Percentiles rank a stretch among this genome's conserved stretches.
phyloP scores from a whole-genome alignment of 2,888 invertebrate genomes.

The Syrphus vitripennis region DNA sequence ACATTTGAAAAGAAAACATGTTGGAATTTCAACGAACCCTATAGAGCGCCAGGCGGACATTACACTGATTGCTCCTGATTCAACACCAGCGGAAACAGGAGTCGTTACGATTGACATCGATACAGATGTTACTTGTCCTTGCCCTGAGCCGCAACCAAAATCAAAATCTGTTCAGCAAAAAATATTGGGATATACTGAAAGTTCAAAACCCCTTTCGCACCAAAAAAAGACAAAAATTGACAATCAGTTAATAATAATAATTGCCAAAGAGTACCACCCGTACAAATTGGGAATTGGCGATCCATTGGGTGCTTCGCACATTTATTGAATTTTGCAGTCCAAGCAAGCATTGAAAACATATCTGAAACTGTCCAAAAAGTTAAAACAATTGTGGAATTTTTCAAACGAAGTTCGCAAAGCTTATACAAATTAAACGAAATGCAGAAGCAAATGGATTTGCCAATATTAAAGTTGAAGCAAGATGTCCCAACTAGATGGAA shows the following conservation, averaged over 20 bases:
- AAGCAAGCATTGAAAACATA: too few relatives aligned
- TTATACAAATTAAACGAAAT: too few relatives aligned
- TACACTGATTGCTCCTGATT: not conserved
- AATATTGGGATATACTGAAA: conserved; percentile 16
- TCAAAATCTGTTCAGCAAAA: not conserved
- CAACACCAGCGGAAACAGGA: not conserved
- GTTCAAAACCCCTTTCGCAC: conserved; percentile 1
- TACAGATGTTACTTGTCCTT: not conserved
- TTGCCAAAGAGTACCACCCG: conserved; percentile 29
- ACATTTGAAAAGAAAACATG: conserved; percentile 10
- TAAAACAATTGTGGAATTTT: too few relatives aligned
- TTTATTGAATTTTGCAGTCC: not conserved
- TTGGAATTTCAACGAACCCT: not conserved
- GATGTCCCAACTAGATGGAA: too few relatives aligned
- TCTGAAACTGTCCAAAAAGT: too few relatives aligned
- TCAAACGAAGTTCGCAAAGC: too few relatives aligned
- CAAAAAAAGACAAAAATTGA: conserved; percentile 10
- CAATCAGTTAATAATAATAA: conserved; percentile 13
- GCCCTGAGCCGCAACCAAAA: not conserved
- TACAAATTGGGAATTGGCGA: not conserved
- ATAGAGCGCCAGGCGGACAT: conserved; percentile 14
- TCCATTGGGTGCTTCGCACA: too few relatives aligned
- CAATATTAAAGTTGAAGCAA: too few relatives aligned
- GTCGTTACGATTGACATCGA: not conserved
- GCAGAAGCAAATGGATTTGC: too few relatives aligned